Evolutionary conservation across 2,888 invertebrate genomes (phyloP).

Genomic region (Apomyelois bistriatella): DNA sequence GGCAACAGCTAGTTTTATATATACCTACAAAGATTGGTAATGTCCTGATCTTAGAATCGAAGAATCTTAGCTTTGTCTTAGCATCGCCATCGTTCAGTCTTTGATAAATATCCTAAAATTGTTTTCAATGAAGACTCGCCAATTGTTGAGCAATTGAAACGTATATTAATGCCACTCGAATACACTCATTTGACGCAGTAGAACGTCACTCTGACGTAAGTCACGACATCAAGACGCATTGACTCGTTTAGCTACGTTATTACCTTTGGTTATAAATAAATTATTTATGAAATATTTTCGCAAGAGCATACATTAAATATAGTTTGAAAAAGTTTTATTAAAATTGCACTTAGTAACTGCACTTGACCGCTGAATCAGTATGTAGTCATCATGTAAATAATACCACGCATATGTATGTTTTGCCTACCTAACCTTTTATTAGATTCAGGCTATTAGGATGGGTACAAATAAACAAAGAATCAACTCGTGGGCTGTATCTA

Average conservation of each 20-base stretch:
- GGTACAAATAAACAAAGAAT: too few relatives aligned
- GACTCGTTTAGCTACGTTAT: constrained; percentile 30
- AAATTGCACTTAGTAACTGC: too few relatives aligned
- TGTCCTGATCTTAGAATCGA: too few relatives aligned
- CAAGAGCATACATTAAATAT: neutral
- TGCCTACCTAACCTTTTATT: too few relatives aligned
- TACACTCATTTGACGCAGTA: constrained; percentile 23
- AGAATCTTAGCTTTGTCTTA: neutral
- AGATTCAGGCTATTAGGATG: too few relatives aligned
- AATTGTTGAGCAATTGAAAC: constrained; percentile 2
- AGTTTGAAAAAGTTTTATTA: neutral
- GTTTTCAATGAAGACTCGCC: neutral
- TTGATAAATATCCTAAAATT: neutral
- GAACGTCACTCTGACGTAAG: constrained; percentile 39
- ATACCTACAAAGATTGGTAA: too few relatives aligned
- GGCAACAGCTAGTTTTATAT: too few relatives aligned
- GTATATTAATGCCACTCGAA: neutral
- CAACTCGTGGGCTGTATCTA: too few relatives aligned
- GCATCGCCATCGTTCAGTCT: neutral
- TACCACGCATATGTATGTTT: too few relatives aligned
- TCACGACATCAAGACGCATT: constrained; percentile 27
- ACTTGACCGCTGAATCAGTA: too few relatives aligned
- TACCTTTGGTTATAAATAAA: constrained; percentile 46
- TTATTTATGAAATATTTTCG: constrained; percentile 27
- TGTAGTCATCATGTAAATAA: too few relatives aligned